Evolutionary conservation across 2,113 vertebrate species (phyloP), one percentile per base, ranked within the genome.

Genomic region (Raja brachyura): DNA sequence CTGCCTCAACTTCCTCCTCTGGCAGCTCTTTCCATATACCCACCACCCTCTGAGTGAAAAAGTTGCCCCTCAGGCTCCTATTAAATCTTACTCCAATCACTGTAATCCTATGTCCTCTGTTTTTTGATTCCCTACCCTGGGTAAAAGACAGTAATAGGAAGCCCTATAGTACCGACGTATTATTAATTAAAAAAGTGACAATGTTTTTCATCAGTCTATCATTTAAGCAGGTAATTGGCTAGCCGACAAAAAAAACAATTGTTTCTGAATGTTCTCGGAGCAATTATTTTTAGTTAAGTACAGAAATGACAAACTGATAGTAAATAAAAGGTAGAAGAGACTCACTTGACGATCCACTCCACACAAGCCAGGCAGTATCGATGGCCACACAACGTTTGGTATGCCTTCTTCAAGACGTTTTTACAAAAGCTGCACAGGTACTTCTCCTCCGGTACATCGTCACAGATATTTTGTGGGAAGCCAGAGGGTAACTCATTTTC

Each of bases 401-500:
- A 95, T 9, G 96, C 96, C 93, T 94, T 95, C 95, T 94, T 96
- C 93, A 97, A 94, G 7, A 97, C 25, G n/a, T 95, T 95, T 75
- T 95, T 94, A 93, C 96, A 97, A 94, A 94, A 96, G 93, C 96
- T 96, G 95, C 96, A 96, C 93, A 97, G 94, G 93, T 95, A 96
- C 81, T 96, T 97, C 66, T 95, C 95, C 0, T 95, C 95, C 0
- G 96, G 94, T 0, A 93, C 95, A 0, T 96, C 95, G 79, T 96
- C 95, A 0, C 96, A 97, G 68, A 96, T 95, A 79, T 4, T 95
- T 11, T 94, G 94, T 86, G 96, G 96, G 61, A 97, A 97, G 0
- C 97, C 97, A 0, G 96, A 96, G 10, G 97, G 97, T 90, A 96
- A 97, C 86, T 97, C 97, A 2, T 97, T 97, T 85, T 97, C 97